Evolutionary conservation across 1,140 invertebrate genomes (phyloP).

Genomic region (Eurytemora carolleeae): DNA sequence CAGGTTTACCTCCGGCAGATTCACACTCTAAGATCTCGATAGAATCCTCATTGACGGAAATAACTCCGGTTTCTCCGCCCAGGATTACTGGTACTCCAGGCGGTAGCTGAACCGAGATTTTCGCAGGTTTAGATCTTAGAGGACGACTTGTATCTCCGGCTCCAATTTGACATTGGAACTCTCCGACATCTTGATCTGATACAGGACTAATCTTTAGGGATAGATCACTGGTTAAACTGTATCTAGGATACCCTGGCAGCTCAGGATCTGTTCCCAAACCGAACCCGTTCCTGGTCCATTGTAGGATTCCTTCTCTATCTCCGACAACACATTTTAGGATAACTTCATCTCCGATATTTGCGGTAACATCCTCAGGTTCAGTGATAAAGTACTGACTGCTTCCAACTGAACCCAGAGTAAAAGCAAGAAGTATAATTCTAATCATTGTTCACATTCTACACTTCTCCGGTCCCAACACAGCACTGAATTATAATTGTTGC

Average conservation of each 20-base stretch:
- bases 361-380: not conserved
- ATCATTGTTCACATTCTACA: too few relatives aligned
- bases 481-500: too few relatives aligned
- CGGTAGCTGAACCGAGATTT: not conserved
- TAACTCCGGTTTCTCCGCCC: not conserved
- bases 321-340: not conserved
- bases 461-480: too few relatives aligned
- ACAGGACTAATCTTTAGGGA: not conserved
- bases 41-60: not conserved
- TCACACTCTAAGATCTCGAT: not conserved
- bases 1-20: not conserved
- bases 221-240: not conserved
- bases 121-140: not conserved
- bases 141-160: not conserved
- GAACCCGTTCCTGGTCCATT: not conserved
- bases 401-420: not conserved
- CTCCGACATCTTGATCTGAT: not conserved
- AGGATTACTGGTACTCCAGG: not conserved
- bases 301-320: not conserved
- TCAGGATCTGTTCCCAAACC: not conserved
- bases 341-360: not conserved
- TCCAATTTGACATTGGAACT: not conserved
- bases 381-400: not conserved
- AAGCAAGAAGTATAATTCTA: too few relatives aligned
- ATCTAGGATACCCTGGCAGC: not conserved